Percentiles rank a stretch among this genome's conserved stretches.
These are phyloP conservation scores for Laothoe populi DNA, from an alignment of 2,888 invertebrate species.

Conservation along the genomic window DNA sequence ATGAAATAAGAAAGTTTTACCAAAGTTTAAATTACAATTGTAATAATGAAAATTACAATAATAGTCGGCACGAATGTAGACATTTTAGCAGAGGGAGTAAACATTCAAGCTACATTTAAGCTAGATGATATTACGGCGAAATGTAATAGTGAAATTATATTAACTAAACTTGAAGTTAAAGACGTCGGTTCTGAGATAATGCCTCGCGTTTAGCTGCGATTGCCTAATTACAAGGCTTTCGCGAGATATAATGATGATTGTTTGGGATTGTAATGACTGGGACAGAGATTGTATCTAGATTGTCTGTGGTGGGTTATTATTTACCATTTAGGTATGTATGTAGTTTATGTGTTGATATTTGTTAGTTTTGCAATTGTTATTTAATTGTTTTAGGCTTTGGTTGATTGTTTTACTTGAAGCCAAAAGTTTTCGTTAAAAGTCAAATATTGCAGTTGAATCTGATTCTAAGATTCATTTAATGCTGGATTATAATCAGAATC, in stretches of 20 bases:
- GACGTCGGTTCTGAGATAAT: conserved; percentile 35
- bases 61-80: not conserved
- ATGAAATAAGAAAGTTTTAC: not conserved
- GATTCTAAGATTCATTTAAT: no score
- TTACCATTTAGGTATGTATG: not conserved
- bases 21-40: conserved; percentile 6
- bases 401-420: no score
- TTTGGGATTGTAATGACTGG: conserved; percentile 10
- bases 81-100: conserved; percentile 27
- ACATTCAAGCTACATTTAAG: conserved; percentile 37
- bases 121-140: conserved; percentile 35
- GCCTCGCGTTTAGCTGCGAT: conserved; percentile 31
- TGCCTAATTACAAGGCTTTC: conserved; percentile 29
- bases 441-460: no score
- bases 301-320: not conserved
- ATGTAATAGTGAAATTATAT: conserved; percentile 35
- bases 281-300: conserved; percentile 3
- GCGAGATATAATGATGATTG: conserved; percentile 15
- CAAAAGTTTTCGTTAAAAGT: no score
- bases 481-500: no score
- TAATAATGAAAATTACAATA: conserved; percentile 21
- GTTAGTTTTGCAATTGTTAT: not conserved
- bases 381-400: no score
- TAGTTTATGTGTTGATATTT: not conserved
- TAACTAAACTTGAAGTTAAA: conserved; percentile 41